A percentile compares a stretch with the other conserved stretches of the same genome.
Evolutionary conservation across 2,888 invertebrate genomes (phyloP).

Genomic region (Ischnura elegans): DNA sequence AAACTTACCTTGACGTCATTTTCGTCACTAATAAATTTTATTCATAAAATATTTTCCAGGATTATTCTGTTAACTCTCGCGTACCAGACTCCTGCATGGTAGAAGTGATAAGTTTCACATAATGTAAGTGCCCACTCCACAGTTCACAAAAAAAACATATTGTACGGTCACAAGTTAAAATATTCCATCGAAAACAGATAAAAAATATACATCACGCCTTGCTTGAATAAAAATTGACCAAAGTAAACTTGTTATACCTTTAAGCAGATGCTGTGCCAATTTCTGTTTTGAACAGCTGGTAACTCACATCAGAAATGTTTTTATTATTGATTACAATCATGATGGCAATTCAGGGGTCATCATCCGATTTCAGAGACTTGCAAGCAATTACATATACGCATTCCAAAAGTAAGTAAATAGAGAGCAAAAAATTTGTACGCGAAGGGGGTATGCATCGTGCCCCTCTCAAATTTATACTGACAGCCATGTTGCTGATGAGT

Average conservation of each 20-base stretch:
- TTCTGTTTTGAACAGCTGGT: slow-evolving; percentile 12
- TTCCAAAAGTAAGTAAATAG: slow-evolving; percentile 80
- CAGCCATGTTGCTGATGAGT: slow-evolving; percentile 94
- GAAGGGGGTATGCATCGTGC: slow-evolving; percentile 92
- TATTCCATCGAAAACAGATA: too few species aligned
- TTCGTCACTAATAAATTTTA: background rate
- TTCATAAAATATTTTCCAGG: too few species aligned
- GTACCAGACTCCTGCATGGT: too few species aligned
- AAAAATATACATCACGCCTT: too few species aligned
- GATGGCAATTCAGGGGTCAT: background rate
- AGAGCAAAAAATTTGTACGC: slow-evolving; percentile 83
- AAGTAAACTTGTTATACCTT: background rate
- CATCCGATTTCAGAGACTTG: slow-evolving; percentile 51
- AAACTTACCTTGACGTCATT: slow-evolving; percentile 42
- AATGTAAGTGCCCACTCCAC: too few species aligned
- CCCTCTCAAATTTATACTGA: slow-evolving; percentile 98
- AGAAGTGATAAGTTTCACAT: too few species aligned
- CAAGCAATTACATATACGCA: slow-evolving; percentile 75
- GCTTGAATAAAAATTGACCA: too few species aligned
- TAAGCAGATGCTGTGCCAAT: background rate
- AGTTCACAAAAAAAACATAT: too few species aligned
- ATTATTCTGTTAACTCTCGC: too few species aligned
- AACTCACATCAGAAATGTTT: background rate
- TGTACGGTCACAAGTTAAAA: too few species aligned
- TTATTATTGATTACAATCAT: background rate